A percentile compares a stretch with the other conserved stretches of the same genome.
These are phyloP conservation scores for Dromiciops gliroides DNA, from an alignment of 2,113 vertebrate species.

Conservation along the genomic window DNA sequence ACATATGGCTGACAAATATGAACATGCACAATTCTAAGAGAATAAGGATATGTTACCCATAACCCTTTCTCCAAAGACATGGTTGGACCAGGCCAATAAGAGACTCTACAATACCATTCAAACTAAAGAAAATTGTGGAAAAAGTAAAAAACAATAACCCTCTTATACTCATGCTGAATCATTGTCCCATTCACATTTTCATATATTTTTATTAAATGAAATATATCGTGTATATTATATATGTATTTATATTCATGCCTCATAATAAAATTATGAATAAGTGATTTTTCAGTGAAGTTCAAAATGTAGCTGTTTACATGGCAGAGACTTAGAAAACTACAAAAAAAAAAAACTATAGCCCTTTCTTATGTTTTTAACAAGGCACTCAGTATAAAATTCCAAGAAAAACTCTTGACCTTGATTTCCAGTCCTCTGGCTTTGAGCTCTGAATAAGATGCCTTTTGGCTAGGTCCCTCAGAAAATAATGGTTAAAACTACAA, in stretches of 20 bases:
- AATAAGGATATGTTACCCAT: conserved; percentile 22
- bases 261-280: conserved; percentile 18
- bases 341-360: not conserved
- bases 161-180: not conserved
- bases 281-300: conserved; percentile 22
- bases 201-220: not conserved
- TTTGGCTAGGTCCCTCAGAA: conserved; percentile 36
- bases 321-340: conserved; percentile 28
- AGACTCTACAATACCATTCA: not conserved
- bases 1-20: not conserved
- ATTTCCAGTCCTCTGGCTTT: conserved; percentile 23
- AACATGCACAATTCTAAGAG: not conserved
- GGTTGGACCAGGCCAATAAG: not conserved
- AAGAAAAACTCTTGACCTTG: conserved; percentile 54
- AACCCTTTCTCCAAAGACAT: conserved; percentile 12
- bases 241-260: not conserved
- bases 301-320: conserved; percentile 14
- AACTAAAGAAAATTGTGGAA: not conserved
- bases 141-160: not conserved
- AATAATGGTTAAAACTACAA: conserved; percentile 40
- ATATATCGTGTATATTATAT: not conserved
- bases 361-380: conserved; percentile 45
- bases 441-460: conserved; percentile 12
- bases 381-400: conserved; percentile 57
- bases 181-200: not conserved